Evolutionary conservation across 2,797 vertebrate species (phyloP).

Genomic region (Enteromius paludinosus): DNA sequence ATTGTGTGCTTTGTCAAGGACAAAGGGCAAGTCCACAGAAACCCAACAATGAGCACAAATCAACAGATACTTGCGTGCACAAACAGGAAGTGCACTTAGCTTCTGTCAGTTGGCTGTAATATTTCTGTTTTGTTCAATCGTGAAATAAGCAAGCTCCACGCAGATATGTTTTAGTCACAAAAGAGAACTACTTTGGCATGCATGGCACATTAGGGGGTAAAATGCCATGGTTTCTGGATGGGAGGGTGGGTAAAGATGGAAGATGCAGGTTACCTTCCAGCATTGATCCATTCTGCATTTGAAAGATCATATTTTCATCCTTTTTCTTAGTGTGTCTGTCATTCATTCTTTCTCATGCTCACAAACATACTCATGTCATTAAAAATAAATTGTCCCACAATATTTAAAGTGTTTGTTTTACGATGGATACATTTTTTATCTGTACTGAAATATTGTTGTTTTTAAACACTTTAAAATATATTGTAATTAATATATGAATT

Average conservation of each 20-base stretch:
- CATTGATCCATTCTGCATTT: slow-evolving; percentile 19
- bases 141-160: not conserved
- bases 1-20: slow-evolving; percentile 50
- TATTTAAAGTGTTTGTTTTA: not conserved
- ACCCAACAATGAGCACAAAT: slow-evolving; percentile 26
- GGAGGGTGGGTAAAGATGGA: slow-evolving; percentile 14
- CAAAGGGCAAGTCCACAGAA: slow-evolving; percentile 28
- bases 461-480: not conserved
- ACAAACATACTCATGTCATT: not conserved
- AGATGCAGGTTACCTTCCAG: slow-evolving; percentile 24
- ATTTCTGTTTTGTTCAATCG: not conserved
- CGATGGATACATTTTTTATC: not conserved
- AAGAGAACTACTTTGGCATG: slow-evolving; percentile 18
- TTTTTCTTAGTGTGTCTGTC: slow-evolving; percentile 4
- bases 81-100: slow-evolving; percentile 24
- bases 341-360: slow-evolving; percentile 1
- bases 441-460: not conserved
- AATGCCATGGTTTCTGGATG: slow-evolving; percentile 22
- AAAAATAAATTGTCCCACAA: not conserved
- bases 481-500: not conserved
- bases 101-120: not conserved
- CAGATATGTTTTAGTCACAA: not conserved
- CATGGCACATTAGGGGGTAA: slow-evolving; percentile 21
- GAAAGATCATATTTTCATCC: slow-evolving; percentile 16
- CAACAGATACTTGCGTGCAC: slow-evolving; percentile 13